phyloP scores from a whole-genome alignment of 1,140 invertebrate genomes.

The Drosophila lowei region DNA sequence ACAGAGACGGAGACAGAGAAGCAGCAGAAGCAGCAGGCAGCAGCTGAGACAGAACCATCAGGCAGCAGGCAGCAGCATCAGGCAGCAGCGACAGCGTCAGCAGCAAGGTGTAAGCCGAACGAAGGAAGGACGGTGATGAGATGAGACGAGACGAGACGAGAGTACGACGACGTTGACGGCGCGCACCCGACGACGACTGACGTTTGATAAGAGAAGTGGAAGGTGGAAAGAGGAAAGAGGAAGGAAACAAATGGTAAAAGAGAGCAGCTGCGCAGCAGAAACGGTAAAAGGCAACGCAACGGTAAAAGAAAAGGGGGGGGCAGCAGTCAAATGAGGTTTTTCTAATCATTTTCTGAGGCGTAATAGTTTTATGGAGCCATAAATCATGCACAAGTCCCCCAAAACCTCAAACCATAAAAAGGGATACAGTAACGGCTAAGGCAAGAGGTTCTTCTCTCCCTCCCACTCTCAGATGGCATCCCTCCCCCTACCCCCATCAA shows the following conservation, averaged over 20 bases:
- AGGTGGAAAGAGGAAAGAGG: slow-evolving; percentile 1
- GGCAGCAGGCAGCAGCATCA: not conserved
- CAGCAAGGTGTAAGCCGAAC: slow-evolving; percentile 69
- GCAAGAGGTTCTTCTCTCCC: no score
- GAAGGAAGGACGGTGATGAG: slow-evolving; percentile 41
- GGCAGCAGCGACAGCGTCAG: slow-evolving; percentile 10
- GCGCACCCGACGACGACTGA: slow-evolving; percentile 51
- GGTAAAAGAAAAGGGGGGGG: no score
- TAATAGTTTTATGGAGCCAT: slow-evolving; percentile 22
- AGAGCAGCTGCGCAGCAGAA: slow-evolving; percentile 1
- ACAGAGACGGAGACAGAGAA: slow-evolving; percentile 35
- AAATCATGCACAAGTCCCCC: slow-evolving; percentile 29
- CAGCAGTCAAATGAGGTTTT: slow-evolving; percentile 4
- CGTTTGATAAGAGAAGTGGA: slow-evolving; percentile 16
- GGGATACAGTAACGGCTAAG: not conserved
- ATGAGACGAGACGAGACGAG: slow-evolving; percentile 49
- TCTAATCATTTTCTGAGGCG: not conserved
- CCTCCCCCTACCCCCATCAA: slow-evolving; percentile 23
- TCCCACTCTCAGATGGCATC: not conserved
- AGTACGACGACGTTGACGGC: slow-evolving; percentile 48
- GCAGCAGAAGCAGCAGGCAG: slow-evolving; percentile 20
- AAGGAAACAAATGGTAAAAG: not conserved
- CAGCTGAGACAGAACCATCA: slow-evolving; percentile 17
- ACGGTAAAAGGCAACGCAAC: no score
- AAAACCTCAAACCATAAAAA: slow-evolving; percentile 1